Base-by-base conservation (phyloP, 2,113 vertebrate species). In the Indri indri region DNA sequence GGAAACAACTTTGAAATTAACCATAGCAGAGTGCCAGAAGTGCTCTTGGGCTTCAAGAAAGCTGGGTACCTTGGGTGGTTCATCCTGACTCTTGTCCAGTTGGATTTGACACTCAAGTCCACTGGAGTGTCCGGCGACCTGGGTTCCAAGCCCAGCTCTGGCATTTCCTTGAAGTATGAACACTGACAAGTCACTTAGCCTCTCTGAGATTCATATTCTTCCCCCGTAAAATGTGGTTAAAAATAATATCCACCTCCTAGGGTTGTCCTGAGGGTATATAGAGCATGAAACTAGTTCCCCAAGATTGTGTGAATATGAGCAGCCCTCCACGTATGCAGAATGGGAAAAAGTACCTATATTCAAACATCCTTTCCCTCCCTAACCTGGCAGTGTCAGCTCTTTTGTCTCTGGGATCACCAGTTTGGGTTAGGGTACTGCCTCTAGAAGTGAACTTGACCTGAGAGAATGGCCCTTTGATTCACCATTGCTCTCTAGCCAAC, bases 1-100 rank as follows among this genome's bases (percentile, higher is more conserved):
- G 86, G 94, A 81, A 91, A 5, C 22, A 47, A 68, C 92, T 98
- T 92, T 92, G 79, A 88, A 77, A 0, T 86, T 30, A 54, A 77
- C 70, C 84, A 66, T 12, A 12, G 9, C 1, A 13, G 34, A 52
- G 61, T 74, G 0, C 1, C 23, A 79, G 94, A 82, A 94, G 32
- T 3, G 68, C 71, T 34, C 32, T 1, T 1, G 0, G 66, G 50
- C 61, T 68, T 70, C 82, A 79, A 10, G 0, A 14, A 79, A 86
- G 34, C 7, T 52, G 14, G 27, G 16, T 30, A 18, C n/a, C 81
- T 61, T 6, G 18, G 34, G 16, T 25, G 16, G 11, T 32, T 74
- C 76, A 84, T 22, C 27, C n/a, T 57, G 42, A 6, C 32, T 90
- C 12, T 80, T 71, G 8, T 50, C 42, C 66, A 25, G 6, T 4